These are phyloP conservation scores for Nestor notabilis DNA, from an alignment of 2,113 vertebrate species.

Conservation along the genomic window DNA sequence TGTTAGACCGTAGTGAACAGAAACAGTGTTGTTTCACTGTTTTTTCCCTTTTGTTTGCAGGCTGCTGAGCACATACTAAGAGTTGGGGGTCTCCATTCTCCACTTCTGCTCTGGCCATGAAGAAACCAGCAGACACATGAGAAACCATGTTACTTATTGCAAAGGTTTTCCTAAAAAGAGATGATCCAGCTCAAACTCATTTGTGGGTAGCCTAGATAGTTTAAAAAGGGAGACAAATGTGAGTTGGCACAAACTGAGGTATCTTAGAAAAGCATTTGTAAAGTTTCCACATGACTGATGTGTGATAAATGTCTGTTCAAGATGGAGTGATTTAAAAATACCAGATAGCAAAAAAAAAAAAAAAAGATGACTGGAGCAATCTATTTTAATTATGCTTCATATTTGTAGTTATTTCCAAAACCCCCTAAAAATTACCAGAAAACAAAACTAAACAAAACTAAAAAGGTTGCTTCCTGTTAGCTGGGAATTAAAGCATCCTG, in stretches of 20 bases:
- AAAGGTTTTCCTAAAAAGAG: not conserved
- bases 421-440: conserved; percentile 11
- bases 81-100: not conserved
- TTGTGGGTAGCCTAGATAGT: not conserved
- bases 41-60: not conserved
- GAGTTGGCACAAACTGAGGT: not conserved
- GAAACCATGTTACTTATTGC: not conserved
- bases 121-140: not conserved
- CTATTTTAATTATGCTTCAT: conserved; percentile 21
- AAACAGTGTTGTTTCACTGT: not conserved
- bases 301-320: not conserved
- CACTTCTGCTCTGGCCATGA: not conserved
- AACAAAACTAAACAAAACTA: conserved; percentile 18
- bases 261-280: not conserved
- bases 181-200: not conserved
- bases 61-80: not conserved
- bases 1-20: not conserved
- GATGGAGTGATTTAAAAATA: conserved; percentile 31
- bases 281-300: not conserved
- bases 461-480: conserved; percentile 47
- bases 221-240: not conserved
- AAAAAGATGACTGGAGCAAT: conserved; percentile 11
- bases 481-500: conserved; percentile 50
- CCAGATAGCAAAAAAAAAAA: not conserved
- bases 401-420: conserved; percentile 48